Evolutionary conservation across 2,113 vertebrate genomes (phyloP).

Genomic region (Panurus biarmicus): DNA sequence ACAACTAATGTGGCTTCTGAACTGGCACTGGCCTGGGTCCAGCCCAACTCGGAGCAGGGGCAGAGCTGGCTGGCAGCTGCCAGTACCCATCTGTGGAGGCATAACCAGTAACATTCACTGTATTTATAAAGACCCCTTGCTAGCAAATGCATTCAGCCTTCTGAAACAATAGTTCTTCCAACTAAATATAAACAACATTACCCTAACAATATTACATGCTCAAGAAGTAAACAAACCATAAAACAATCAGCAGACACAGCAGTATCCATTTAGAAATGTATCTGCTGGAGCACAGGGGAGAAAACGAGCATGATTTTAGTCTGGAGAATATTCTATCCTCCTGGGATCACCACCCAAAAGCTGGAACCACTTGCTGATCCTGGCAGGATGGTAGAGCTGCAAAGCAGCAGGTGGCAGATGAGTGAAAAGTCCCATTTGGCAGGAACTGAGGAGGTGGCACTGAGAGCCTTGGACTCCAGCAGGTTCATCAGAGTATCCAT

Average conservation of each 20-base stretch:
- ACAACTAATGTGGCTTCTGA: background rate
- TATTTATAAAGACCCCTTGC: background rate
- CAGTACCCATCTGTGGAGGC: slow-evolving; percentile 26
- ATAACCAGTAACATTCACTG: background rate
- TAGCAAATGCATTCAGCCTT: slow-evolving; percentile 16
- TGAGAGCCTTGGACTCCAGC: background rate
- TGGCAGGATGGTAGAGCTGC: background rate
- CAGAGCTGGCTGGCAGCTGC: slow-evolving; percentile 37
- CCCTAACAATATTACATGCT: background rate
- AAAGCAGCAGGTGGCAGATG: background rate
- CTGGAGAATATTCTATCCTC: background rate
- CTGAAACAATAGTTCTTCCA: slow-evolving; percentile 47
- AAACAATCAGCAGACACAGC: slow-evolving; percentile 29
- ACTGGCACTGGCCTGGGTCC: background rate
- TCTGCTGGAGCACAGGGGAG: background rate
- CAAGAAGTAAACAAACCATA: slow-evolving; percentile 49
- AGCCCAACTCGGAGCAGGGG: background rate
- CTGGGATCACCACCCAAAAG: background rate
- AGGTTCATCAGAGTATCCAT: background rate
- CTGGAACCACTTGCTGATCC: background rate
- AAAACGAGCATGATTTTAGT: background rate
- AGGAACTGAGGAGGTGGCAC: background rate
- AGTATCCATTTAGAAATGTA: slow-evolving; percentile 18
- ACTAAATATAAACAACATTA: slow-evolving; percentile 41
- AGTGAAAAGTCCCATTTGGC: background rate